These are phyloP conservation scores for Centropus unirufus DNA, from an alignment of 2,113 vertebrate genomes.

Conservation along the genomic window DNA sequence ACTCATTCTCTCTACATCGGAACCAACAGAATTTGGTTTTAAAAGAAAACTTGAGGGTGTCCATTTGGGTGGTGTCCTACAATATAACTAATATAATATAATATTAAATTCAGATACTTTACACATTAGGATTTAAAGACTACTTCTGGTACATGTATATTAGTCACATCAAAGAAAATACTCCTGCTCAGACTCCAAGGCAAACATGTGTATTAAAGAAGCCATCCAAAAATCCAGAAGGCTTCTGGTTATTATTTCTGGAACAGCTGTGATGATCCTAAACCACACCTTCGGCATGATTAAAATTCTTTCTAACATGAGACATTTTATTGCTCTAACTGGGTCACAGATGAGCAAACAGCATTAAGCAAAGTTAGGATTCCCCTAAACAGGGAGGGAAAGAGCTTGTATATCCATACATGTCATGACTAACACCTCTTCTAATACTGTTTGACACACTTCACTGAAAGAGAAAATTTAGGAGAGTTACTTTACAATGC, in stretches of 20 bases:
- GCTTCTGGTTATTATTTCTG: slow-evolving; percentile 3
- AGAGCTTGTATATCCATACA: background rate
- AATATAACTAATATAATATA: background rate
- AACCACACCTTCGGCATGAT: background rate
- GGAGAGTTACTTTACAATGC: background rate
- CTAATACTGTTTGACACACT: background rate
- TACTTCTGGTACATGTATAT: background rate
- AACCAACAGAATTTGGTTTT: background rate
- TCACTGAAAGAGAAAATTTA: background rate
- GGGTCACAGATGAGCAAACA: background rate
- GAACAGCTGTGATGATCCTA: background rate
- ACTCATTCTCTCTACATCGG: background rate
- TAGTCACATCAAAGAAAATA: background rate
- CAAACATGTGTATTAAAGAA: background rate
- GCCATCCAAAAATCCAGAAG: background rate
- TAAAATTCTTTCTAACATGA: background rate
- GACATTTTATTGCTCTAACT: background rate
- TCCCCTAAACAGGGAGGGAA: background rate
- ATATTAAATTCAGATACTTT: background rate
- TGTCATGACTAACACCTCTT: background rate
- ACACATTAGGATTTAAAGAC: background rate
- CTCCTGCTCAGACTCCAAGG: background rate
- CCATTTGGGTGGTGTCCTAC: background rate
- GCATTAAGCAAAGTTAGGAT: background rate
- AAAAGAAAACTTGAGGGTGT: slow-evolving; percentile 2